A percentile compares a stretch with the other conserved stretches of the same genome.
Evolutionary conservation across 2,113 vertebrate species (phyloP).

Genomic region (Thermophis baileyi): DNA sequence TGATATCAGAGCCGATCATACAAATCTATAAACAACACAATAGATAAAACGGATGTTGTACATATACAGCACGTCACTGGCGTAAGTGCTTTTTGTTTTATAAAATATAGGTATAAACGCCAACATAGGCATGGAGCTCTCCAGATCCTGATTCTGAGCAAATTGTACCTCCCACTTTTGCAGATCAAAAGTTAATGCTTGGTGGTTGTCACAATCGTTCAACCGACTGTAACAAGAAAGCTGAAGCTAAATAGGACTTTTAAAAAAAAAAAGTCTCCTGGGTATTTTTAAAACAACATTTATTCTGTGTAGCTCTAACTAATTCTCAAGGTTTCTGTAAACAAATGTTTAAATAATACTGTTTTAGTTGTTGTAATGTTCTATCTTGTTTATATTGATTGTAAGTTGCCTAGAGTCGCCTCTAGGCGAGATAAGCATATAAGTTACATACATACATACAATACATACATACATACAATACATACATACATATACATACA

Average conservation of each 20-base stretch:
- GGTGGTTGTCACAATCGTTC: not conserved
- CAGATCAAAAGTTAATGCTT: not conserved
- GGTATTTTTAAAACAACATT: not conserved
- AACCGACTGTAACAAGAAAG: not conserved
- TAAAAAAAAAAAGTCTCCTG: not conserved
- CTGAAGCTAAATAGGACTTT: not conserved
- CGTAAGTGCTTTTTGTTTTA: not conserved
- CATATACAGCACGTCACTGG: not conserved
- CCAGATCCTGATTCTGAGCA: not conserved
- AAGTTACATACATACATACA: not conserved
- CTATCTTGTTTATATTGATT: not conserved
- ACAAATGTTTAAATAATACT: not conserved
- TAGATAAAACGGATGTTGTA: not conserved
- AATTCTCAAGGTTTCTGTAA: not conserved
- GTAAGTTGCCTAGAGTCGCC: not conserved
- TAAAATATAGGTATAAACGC: not conserved
- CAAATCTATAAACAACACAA: not conserved
- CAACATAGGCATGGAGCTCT: not conserved
- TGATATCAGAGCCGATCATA: not conserved
- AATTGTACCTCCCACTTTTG: not conserved
- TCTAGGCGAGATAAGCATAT: not conserved
- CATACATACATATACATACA: not conserved
- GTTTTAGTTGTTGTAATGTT: not conserved
- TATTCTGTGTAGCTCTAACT: not conserved
- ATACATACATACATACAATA: not conserved